Percentiles rank a stretch among this genome's conserved stretches.
Conservation (phyloP, 1,140 invertebrate species). For the Mizuhopecten yessoensis region DNA sequence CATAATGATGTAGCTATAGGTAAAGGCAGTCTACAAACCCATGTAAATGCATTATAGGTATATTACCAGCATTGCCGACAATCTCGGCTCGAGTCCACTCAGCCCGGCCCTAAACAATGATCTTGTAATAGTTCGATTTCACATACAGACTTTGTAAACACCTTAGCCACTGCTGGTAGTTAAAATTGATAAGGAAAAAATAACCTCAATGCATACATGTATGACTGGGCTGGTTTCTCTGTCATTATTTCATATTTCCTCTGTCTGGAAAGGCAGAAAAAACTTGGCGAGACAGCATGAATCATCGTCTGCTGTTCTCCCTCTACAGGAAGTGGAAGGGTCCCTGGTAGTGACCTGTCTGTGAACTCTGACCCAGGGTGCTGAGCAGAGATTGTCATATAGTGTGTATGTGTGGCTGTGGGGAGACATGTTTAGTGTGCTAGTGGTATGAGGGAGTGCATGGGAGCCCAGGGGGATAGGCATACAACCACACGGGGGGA, state of each 20-base stretch:
- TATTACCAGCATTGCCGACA: not conserved
- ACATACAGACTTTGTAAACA: not conserved
- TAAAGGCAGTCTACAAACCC: not conserved
- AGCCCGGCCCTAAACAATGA: not conserved
- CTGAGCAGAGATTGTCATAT: constrained; percentile 25
- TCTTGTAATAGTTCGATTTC: too few relatives aligned
- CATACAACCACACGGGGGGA: not conserved
- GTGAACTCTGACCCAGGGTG: constrained; percentile 16
- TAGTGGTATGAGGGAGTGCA: constrained; percentile 25
- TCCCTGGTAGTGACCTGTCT: constrained; percentile 28
- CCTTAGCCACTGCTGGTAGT: not conserved
- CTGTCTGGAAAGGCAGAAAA: constrained; percentile 24
- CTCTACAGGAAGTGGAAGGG: constrained; percentile 5
- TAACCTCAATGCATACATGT: constrained; percentile 12
- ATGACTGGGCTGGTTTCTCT: constrained; percentile 30
- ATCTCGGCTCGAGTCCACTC: not conserved
- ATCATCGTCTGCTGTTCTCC: constrained; percentile 30
- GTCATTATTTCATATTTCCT: constrained; percentile 39
- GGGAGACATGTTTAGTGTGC: constrained; percentile 3
- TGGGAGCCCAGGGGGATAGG: constrained; percentile 7
- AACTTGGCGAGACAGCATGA: constrained; percentile 16
- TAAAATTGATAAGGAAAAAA: constrained; percentile 40
- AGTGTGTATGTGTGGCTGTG: constrained; percentile 5
- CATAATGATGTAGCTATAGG: too few relatives aligned
- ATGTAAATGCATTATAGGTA: constrained; percentile 3